Conservation (phyloP, 2,888 invertebrate genomes). For the Coenonympha glycerion region DNA sequence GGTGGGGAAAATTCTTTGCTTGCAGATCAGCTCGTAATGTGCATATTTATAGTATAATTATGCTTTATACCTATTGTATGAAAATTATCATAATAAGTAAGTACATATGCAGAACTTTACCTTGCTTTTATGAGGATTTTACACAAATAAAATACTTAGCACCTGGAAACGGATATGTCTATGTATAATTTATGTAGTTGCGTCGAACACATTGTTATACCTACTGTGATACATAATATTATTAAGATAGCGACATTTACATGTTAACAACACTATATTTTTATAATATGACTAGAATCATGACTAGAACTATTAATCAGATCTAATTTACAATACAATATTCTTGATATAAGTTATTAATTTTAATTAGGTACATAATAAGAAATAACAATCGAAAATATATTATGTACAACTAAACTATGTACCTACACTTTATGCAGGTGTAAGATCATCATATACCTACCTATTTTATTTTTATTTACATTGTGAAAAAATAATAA, state of each 20-base stretch:
- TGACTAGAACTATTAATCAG: slow-evolving; percentile 29
- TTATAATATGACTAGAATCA: slow-evolving; percentile 19
- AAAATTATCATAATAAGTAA: too few relatives aligned
- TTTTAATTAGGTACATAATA: slow-evolving; percentile 8
- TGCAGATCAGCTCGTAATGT: too few relatives aligned
- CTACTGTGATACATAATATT: slow-evolving; percentile 20
- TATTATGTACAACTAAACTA: slow-evolving; percentile 7
- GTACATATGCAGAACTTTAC: too few relatives aligned
- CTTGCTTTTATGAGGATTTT: too few relatives aligned
- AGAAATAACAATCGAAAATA: slow-evolving; percentile 9
- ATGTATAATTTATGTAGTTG: slow-evolving; percentile 13
- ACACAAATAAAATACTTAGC: slow-evolving; percentile 17
- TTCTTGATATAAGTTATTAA: not conserved
- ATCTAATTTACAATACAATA: slow-evolving; percentile 8
- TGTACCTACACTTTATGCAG: too few relatives aligned
- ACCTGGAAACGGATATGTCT: slow-evolving; percentile 23
- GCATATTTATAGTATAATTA: too few relatives aligned
- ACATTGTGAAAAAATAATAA: too few relatives aligned
- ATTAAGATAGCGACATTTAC: slow-evolving; percentile 25
- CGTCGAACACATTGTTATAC: slow-evolving; percentile 15
- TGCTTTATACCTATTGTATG: too few relatives aligned
- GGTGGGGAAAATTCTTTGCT: too few relatives aligned
- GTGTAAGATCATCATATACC: too few relatives aligned
- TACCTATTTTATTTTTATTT: too few relatives aligned
- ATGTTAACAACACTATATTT: slow-evolving; percentile 25